Evolutionary conservation across 2,888 invertebrate species (phyloP).

Genomic region (Anaspis maculata): DNA sequence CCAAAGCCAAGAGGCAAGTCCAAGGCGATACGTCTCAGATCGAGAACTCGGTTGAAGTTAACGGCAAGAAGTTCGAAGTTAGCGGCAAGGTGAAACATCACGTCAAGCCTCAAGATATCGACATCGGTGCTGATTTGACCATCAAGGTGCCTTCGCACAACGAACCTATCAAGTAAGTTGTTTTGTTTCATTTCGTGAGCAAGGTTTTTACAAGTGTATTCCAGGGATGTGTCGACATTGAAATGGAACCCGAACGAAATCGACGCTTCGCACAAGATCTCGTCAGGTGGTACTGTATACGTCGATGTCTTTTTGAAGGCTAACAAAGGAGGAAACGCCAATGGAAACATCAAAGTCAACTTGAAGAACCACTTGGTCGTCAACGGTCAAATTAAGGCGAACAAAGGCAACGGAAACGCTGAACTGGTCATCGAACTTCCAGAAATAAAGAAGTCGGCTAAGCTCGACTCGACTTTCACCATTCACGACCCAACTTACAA

Average conservation of each 20-base stretch:
- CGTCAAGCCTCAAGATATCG: slow-evolving; percentile 47
- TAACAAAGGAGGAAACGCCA: slow-evolving; percentile 39
- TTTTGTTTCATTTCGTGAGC: background rate
- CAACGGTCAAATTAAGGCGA: slow-evolving; percentile 55
- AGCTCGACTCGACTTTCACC: slow-evolving; percentile 54
- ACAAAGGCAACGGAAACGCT: slow-evolving; percentile 57
- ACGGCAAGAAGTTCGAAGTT: slow-evolving; percentile 55
- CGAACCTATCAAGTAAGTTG: slow-evolving; percentile 51
- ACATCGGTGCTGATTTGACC: slow-evolving; percentile 49
- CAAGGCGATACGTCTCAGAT: slow-evolving; percentile 53
- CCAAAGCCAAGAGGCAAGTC: slow-evolving; percentile 51
- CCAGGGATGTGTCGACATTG: slow-evolving; percentile 20
- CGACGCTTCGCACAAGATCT: slow-evolving; percentile 48
- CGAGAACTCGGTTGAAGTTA: slow-evolving; percentile 50
- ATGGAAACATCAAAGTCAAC: slow-evolving; percentile 49
- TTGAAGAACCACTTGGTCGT: slow-evolving; percentile 54
- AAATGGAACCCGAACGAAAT: slow-evolving; percentile 29
- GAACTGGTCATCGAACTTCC: slow-evolving; percentile 51
- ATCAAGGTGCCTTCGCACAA: slow-evolving; percentile 49
- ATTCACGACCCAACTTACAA: slow-evolving; percentile 53
- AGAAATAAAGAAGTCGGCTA: slow-evolving; percentile 52
- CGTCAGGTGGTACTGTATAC: slow-evolving; percentile 43
- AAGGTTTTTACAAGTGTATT: too few species aligned
- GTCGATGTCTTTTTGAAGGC: slow-evolving; percentile 50
- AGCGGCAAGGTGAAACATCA: slow-evolving; percentile 52